Base-by-base conservation (phyloP, 2,113 vertebrate species). In the Coptodon rendalli region DNA sequence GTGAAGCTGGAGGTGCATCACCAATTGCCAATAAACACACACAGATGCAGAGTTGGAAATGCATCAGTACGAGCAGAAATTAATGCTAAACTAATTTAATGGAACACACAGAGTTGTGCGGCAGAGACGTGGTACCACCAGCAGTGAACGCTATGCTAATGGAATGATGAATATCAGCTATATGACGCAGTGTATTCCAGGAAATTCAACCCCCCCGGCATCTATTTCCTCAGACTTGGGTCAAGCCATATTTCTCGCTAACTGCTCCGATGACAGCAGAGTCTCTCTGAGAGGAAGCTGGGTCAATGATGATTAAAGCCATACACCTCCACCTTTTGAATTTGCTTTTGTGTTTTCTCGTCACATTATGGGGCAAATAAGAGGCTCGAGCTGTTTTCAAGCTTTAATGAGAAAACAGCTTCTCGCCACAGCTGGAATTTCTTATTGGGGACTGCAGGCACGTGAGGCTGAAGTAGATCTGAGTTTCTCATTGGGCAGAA, bases 231-330 rank as follows among this genome's bases (percentile, higher is more conserved):
- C 83, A 22, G 85, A 57, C 80, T 13, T 38, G 57, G 78, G 86
- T 68, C 76, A 3, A 6, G 88, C 83, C 86, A 85, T 92, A 89
- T 87, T 91, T 94, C 93, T 94, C 43, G 1, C 79, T 83, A 87
- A 91, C 90, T 83, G 87, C 90, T 43, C 12, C 6, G 48, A 73
- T 90, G 92, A 90, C 89, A 92, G 88, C 85, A 2, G 54, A 85
- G 88, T 56, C 54, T 83, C 63, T 82, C 63, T 68, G 80, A 81
- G 86, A 82, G 71, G 87, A 87, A 91, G 88, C 89, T 83, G 88
- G 89, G 91, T 93, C 91, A 89, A 88, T 19, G 80, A 84, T 78
- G 91, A 92, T 91, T 91, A 86, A 83, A 93, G 81, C 29, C 53
- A 1, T 1, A 2, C 2, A 66, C 85, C 87, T 86, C 63, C 73